These are phyloP conservation scores for Euleptes europaea DNA, from an alignment of 2,113 vertebrate species.

Conservation along the genomic window DNA sequence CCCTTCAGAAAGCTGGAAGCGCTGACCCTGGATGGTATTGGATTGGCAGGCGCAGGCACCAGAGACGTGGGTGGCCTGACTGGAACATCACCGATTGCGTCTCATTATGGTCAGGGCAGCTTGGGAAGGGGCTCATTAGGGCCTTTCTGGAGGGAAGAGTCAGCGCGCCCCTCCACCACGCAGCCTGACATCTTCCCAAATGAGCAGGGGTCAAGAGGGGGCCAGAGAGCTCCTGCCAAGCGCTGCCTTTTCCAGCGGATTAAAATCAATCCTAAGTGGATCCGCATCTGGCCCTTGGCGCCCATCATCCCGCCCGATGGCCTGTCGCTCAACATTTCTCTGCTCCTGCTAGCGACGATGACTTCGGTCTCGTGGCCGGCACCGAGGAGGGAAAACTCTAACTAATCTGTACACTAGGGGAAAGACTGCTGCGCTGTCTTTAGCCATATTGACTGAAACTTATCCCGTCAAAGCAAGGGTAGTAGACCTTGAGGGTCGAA, in stretches of 20 bases:
- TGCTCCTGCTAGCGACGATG: not conserved
- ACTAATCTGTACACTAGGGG: not conserved
- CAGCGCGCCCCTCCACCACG: not conserved
- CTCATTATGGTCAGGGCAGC: slow-evolving; percentile 1
- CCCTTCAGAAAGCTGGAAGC: not conserved
- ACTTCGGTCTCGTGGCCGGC: not conserved
- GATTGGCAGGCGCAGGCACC: not conserved
- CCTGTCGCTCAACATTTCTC: slow-evolving; percentile 1
- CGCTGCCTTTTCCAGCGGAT: slow-evolving; percentile 15
- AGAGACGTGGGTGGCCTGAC: not conserved
- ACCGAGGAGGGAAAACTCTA: not conserved
- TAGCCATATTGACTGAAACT: too few species aligned
- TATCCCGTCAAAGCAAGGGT: too few species aligned
- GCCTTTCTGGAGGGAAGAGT: not conserved
- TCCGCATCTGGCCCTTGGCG: not conserved
- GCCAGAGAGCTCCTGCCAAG: not conserved
- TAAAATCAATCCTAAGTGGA: slow-evolving; percentile 12
- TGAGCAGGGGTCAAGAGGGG: not conserved
- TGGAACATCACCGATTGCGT: not conserved
- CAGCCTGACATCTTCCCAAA: slow-evolving; percentile 6
- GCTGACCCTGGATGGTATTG: not conserved
- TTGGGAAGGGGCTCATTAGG: slow-evolving; percentile 9
- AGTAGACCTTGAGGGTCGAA: too few species aligned
- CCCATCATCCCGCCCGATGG: slow-evolving; percentile 10
- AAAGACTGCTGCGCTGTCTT: too few species aligned